These are phyloP conservation scores for Rhinichthys klamathensis DNA, from an alignment of 2,113 vertebrate species.

Conservation along the genomic window DNA sequence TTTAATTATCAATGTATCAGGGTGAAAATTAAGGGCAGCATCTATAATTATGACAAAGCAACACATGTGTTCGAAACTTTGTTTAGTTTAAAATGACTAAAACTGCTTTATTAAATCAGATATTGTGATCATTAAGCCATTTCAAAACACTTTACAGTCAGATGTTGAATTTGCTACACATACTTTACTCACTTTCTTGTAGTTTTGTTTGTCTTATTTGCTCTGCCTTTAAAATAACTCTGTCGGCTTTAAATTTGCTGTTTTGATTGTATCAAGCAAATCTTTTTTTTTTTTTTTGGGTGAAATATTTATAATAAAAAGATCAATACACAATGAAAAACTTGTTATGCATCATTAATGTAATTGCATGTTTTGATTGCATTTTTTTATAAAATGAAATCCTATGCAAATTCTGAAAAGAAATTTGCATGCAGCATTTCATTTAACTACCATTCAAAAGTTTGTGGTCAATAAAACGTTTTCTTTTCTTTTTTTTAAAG, in stretches of 20 bases:
- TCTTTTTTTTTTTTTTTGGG: constrained; percentile 57
- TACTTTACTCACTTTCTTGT: neutral
- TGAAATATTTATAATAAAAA: constrained; percentile 83
- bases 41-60: neutral
- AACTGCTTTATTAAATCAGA: neutral
- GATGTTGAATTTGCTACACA: neutral
- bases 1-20: neutral
- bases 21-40: neutral
- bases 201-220: constrained; percentile 18
- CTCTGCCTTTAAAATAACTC: constrained; percentile 39
- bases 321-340: constrained; percentile 72
- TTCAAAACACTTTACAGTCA: too few species aligned
- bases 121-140: neutral
- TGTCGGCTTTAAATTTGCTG: constrained; percentile 53
- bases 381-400: constrained; percentile 12
- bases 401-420: neutral
- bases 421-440: neutral
- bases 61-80: neutral
- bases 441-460: constrained; percentile 17
- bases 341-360: constrained; percentile 79
- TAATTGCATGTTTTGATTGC: constrained; percentile 66
- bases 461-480: neutral
- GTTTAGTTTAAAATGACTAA: constrained; percentile 3
- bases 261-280: constrained; percentile 72
- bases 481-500: neutral